These are phyloP conservation scores for Nannospalax galili DNA, from an alignment of 2,113 vertebrate species.

Conservation along the genomic window DNA sequence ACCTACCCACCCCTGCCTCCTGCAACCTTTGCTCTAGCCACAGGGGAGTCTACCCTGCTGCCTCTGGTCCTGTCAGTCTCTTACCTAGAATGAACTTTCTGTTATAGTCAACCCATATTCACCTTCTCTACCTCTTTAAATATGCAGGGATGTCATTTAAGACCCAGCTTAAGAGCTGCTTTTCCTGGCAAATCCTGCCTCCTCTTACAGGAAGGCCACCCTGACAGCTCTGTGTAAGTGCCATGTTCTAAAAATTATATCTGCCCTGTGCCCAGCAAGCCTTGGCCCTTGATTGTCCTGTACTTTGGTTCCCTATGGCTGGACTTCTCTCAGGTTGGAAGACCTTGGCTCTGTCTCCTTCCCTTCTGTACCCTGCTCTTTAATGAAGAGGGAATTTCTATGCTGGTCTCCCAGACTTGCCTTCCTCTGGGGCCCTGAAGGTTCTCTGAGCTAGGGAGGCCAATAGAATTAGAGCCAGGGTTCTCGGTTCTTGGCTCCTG, in stretches of 20 bases:
- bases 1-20: not conserved
- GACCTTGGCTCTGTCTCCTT: not conserved
- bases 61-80: not conserved
- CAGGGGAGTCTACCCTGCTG: not conserved
- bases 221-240: not conserved
- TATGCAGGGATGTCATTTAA: not conserved
- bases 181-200: not conserved
- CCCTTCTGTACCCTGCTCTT: not conserved
- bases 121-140: not conserved
- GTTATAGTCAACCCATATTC: not conserved
- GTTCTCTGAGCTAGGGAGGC: not conserved
- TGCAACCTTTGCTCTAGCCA: not conserved
- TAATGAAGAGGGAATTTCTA: not conserved
- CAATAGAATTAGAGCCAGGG: not conserved
- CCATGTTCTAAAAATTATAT: not conserved
- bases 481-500: not conserved
- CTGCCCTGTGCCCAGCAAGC: not conserved
- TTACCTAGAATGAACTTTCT: not conserved
- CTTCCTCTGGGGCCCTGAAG: not conserved
- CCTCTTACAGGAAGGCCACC: not conserved
- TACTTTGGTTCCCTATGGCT: no score
- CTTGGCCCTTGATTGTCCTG: not conserved
- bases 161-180: not conserved
- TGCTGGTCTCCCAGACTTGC: not conserved
- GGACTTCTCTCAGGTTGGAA: not conserved